These are phyloP conservation scores for Potorous gilbertii DNA, from an alignment of 2,797 vertebrate species.

Conservation along the genomic window DNA sequence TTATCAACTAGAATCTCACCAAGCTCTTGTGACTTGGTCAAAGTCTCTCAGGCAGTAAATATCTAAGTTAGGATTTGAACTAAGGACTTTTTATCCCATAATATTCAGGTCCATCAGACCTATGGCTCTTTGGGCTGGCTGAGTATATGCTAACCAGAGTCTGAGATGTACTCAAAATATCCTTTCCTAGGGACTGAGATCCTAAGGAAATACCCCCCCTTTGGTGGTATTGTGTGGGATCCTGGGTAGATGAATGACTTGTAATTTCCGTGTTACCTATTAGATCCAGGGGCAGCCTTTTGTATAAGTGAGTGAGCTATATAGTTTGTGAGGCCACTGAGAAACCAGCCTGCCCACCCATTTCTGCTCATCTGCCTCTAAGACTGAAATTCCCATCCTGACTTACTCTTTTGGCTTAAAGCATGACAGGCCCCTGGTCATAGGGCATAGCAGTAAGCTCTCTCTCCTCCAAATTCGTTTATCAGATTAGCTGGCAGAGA, in stretches of 20 bases:
- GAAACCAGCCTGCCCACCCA: background rate
- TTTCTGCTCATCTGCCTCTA: slow-evolving; percentile 8
- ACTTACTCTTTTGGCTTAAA: slow-evolving; percentile 19
- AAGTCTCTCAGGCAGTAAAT: background rate
- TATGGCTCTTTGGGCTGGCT: background rate
- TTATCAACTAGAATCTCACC: background rate
- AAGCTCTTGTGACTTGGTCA: background rate
- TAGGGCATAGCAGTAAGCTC: slow-evolving; percentile 4
- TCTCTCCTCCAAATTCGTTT: slow-evolving; percentile 17
- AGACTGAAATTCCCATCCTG: background rate
- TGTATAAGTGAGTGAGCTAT: slow-evolving; percentile 6
- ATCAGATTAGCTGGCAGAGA: slow-evolving; percentile 23
- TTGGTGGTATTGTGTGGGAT: background rate
- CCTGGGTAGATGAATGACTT: background rate
- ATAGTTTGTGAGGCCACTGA: slow-evolving; percentile 13
- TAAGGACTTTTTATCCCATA: background rate
- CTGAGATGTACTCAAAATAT: background rate
- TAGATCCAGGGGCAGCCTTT: background rate
- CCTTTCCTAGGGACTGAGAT: background rate
- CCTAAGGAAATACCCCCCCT: background rate
- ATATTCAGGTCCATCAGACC: background rate
- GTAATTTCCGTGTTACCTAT: background rate
- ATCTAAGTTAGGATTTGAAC: background rate
- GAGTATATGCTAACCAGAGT: background rate
- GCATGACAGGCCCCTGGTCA: background rate